A percentile compares a stretch with the other conserved stretches of the same genome.
Evolutionary conservation across 1,140 invertebrate species (phyloP).

Genomic region (Aradophagus sp.): DNA sequence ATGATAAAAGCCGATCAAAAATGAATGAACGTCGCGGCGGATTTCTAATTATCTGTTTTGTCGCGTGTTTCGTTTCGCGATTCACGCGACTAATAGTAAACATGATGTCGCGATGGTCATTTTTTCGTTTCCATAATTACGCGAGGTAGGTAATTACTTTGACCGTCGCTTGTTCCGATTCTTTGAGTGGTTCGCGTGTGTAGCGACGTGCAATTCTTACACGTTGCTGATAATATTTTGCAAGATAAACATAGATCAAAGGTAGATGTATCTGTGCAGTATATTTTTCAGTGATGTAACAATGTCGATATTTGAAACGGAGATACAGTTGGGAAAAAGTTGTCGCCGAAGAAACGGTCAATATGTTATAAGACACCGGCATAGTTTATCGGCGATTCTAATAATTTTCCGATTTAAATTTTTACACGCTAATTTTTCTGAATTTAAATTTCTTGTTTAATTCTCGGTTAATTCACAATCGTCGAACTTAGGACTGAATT

Average conservation of each 20-base stretch:
- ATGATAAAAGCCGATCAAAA: too few relatives aligned
- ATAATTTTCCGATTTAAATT: not conserved
- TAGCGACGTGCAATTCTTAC: conserved; percentile 2
- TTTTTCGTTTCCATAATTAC: conserved; percentile 7
- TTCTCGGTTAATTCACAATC: too few relatives aligned
- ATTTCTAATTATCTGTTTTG: too few relatives aligned
- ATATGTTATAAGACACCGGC: too few relatives aligned
- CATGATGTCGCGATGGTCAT: not conserved
- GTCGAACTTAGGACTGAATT: too few relatives aligned
- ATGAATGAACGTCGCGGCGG: too few relatives aligned
- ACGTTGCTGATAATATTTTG: conserved; percentile 13
- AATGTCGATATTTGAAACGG: conserved; percentile 1
- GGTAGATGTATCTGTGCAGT: conserved; percentile 6
- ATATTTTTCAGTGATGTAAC: conserved; percentile 7
- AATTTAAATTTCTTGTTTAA: too few relatives aligned
- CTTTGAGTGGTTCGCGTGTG: not conserved
- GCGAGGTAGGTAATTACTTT: not conserved
- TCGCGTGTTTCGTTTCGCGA: too few relatives aligned
- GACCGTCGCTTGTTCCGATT: not conserved
- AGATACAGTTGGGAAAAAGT: too few relatives aligned
- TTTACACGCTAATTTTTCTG: not conserved
- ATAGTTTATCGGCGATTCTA: not conserved
- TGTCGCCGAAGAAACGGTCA: not conserved
- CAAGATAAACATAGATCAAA: conserved; percentile 10
- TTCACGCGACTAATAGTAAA: too few relatives aligned